Conservation (phyloP, 30 jellyfish, hydroid and myxozoan species). For the Nemopilema nomurai region DNA sequence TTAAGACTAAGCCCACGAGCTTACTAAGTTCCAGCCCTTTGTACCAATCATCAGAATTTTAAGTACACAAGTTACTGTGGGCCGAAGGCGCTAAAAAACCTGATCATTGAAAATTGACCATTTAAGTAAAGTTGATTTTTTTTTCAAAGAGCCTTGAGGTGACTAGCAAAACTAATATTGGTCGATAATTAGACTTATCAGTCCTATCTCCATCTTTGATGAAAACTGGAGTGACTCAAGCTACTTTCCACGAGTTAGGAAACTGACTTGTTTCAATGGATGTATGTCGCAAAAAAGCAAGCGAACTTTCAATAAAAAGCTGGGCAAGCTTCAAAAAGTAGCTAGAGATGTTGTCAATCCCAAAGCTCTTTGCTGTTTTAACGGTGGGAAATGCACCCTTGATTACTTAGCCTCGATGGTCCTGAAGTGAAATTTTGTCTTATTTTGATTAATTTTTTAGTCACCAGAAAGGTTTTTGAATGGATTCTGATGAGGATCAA, state of each 20-base stretch:
- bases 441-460: slow-evolving; percentile 12
- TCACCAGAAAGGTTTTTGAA: too few relatives aligned
- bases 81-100: too few relatives aligned
- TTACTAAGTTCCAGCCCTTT: slow-evolving; percentile 35
- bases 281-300: slow-evolving; percentile 27
- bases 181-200: slow-evolving; percentile 36
- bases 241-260: too few relatives aligned
- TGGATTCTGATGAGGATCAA: too few relatives aligned
- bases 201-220: slow-evolving; percentile 63
- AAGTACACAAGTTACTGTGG: too few relatives aligned
- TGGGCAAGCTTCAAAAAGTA: slow-evolving; percentile 31
- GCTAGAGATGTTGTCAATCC: too few relatives aligned
- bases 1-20: slow-evolving; percentile 53
- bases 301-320: slow-evolving; percentile 21
- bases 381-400: too few relatives aligned
- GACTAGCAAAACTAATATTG: slow-evolving; percentile 43
- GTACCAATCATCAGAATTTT: slow-evolving; percentile 47
- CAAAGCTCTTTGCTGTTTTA: too few relatives aligned
- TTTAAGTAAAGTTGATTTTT: too few relatives aligned
- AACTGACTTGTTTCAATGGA: too few relatives aligned
- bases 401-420: slow-evolving; percentile 1
- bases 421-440: slow-evolving; percentile 9
- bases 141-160: too few relatives aligned
- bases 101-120: slow-evolving; percentile 4
- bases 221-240: slow-evolving; percentile 49